Base-by-base conservation (phyloP, 2,113 vertebrate genomes). In the Misgurnus mizolepis region DNA sequence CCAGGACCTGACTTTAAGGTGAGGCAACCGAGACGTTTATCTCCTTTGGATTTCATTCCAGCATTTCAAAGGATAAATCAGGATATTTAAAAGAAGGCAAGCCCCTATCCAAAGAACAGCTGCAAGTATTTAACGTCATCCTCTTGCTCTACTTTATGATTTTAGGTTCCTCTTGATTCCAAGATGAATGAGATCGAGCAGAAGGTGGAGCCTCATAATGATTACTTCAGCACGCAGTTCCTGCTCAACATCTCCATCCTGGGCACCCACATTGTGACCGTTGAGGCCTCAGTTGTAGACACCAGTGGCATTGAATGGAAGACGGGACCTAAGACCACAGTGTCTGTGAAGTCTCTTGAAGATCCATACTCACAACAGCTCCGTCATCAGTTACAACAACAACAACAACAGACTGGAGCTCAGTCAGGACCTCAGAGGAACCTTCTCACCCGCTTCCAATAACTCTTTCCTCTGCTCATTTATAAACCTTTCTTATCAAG, bases 211-310 rank as follows among this genome's bases (percentile, higher is more conserved):
- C 98, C 98, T 1, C 98, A 99, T 87, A 99, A 99, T 0, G 98
- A 99, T 89, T 99, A 98, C 91, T 99, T 99, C 92, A 99, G 98
- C 93, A 99, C 96, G 60, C 97, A 98, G 81, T 99, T 99, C 85
- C 87, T 99, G 83, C 88, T 99, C 67, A 98, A 97, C 90, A 98
- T 98, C 76, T 91, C 95, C 15, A 89, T 98, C 76, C 90, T 98
- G 72, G 98, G 98, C 43, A 98, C 93, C 17, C 97, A 99, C 88
- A 90, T 90, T 7, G 97, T 99, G 76, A 95, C 94, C 0, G 97
- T 99, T 76, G 98, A 99, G 86, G 96, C 98, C 3, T 98, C 97
- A 0, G 97, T 98, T 76, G 95, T 95, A 86, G 98, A 99, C 0
- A 94, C 94, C 84, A 95, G 95, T 0, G 97, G 96, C 1, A 94